Evolutionary conservation across 2,797 vertebrate species (phyloP).

Genomic region (Sebastes steindachneri): DNA sequence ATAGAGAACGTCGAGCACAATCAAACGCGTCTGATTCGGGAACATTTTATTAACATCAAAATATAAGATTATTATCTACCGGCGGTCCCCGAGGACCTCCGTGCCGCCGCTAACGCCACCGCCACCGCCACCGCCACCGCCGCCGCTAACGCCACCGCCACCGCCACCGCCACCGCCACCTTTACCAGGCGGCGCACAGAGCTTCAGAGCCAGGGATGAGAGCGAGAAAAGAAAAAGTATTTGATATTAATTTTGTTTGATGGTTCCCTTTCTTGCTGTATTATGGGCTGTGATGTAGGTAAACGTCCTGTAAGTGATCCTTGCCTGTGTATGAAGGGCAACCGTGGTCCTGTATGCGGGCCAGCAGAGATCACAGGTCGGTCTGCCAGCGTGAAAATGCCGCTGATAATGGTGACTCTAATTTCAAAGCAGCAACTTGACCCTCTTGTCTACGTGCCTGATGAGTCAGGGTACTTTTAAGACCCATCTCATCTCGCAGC

Average conservation of each 20-base stretch:
- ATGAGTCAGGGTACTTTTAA: conserved; percentile 50
- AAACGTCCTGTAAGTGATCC: conserved; percentile 16
- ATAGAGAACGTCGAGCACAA: neutral
- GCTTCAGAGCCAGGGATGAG: too few relatives aligned
- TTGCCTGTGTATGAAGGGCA: neutral
- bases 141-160: too few relatives aligned
- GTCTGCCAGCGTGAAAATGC: conserved; percentile 44
- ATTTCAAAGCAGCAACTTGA: conserved; percentile 67
- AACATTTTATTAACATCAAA: too few relatives aligned
- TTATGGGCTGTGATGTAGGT: neutral
- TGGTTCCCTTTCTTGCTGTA: neutral
- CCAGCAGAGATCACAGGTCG: conserved; percentile 49
- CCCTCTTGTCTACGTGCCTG: conserved; percentile 43
- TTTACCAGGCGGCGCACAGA: too few relatives aligned
- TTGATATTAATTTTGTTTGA: neutral
- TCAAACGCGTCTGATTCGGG: neutral
- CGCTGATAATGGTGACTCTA: conserved; percentile 39
- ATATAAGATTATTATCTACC: too few relatives aligned
- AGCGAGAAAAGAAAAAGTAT: neutral
- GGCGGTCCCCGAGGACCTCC: too few relatives aligned
- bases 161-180: too few relatives aligned
- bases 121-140: too few relatives aligned
- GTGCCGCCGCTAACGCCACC: too few relatives aligned
- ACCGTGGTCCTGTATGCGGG: conserved; percentile 2
- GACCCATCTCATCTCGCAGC: conserved; percentile 43